phyloP scores from a whole-genome alignment of 2,113 vertebrate species.

The Sinocyclocheilus grahami region DNA sequence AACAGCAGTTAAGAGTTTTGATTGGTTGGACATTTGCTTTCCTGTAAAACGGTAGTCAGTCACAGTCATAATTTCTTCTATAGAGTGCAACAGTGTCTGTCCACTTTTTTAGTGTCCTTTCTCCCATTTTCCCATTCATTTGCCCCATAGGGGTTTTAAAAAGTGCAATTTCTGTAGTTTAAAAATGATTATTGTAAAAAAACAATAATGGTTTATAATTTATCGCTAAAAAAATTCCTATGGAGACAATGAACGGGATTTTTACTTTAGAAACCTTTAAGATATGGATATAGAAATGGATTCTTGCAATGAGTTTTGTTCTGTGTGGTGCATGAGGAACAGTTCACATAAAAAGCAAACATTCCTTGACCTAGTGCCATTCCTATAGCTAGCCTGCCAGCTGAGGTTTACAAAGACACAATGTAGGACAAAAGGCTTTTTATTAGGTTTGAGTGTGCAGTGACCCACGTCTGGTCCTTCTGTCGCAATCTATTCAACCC shows the following conservation, averaged over 20 bases:
- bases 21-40: slow-evolving; percentile 2
- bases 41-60: neutral
- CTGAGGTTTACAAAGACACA: neutral
- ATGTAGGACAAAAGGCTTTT: slow-evolving; percentile 2
- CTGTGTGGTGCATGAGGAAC: neutral
- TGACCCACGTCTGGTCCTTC: neutral
- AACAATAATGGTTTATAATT: neutral
- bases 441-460: neutral
- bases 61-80: neutral
- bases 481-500: neutral
- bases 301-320: neutral
- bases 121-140: neutral
- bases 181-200: too few species aligned
- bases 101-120: neutral
- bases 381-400: neutral
- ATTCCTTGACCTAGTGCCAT: neutral
- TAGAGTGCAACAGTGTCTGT: neutral
- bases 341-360: neutral
- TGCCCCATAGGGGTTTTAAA: neutral
- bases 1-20: neutral
- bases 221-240: neutral
- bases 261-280: neutral
- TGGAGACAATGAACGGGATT: too few species aligned
- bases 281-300: neutral
- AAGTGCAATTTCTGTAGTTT: neutral